Evolutionary conservation across 2,113 vertebrate genomes (phyloP).

Genomic region (Catharus bicknelli): DNA sequence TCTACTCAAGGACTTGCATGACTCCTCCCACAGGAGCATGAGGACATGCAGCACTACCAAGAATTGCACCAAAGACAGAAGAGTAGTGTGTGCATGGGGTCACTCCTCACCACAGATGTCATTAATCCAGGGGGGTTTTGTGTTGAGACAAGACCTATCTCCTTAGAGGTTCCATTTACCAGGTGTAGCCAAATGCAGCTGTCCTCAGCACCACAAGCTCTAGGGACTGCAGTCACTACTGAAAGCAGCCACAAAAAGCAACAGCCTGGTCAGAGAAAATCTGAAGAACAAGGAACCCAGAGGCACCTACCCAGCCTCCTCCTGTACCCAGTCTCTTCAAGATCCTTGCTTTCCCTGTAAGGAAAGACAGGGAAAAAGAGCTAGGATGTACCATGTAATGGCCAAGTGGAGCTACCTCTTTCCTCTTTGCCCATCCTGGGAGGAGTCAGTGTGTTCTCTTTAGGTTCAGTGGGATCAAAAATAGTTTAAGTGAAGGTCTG

Average conservation of each 20-base stretch:
- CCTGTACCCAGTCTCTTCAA: neutral
- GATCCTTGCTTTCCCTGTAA: neutral
- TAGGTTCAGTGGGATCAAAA: slow-evolving; percentile 2
- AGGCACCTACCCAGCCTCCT: neutral
- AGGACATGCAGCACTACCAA: neutral
- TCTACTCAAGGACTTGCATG: neutral
- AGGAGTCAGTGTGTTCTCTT: neutral
- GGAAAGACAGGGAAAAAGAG: neutral
- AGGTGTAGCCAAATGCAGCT: neutral
- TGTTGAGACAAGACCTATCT: neutral
- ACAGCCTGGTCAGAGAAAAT: neutral
- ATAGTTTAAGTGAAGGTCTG: slow-evolving; percentile 29
- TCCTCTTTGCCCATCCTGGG: neutral
- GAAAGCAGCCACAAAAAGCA: neutral
- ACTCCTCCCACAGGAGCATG: neutral
- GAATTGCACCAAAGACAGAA: neutral
- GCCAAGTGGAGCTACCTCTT: neutral
- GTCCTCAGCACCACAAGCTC: neutral
- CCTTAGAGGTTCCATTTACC: neutral
- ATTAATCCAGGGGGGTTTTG: neutral
- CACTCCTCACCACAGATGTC: neutral
- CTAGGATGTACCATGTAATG: neutral
- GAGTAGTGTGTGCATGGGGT: neutral
- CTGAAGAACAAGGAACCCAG: neutral
- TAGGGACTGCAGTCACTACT: neutral